Base-by-base conservation (phyloP, 2,797 vertebrate species). In the Margarornis squamiger region DNA sequence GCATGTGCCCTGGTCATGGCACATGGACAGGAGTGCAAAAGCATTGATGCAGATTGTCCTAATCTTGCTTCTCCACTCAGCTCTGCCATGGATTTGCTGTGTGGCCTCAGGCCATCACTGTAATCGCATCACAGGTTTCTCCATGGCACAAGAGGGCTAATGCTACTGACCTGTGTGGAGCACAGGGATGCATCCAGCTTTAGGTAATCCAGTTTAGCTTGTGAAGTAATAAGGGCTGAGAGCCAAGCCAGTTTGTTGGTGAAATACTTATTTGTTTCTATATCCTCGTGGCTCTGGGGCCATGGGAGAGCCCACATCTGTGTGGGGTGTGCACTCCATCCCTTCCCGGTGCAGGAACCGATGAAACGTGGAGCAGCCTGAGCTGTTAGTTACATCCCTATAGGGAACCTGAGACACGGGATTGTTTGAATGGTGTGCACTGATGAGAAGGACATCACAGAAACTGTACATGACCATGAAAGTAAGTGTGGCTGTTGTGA, bases 401-500 rank as follows among this genome's bases (percentile, higher is more conserved):
- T 26, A 15, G 43, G 23, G 36, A 7, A 70, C 14, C 10, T 1
- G 0, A 46, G 45, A 48, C 4, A 0, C 4, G 3, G 26, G 24
- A 52, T 43, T 85, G 29, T 73, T 87, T 82, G 59, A 75, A 23
- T 81, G 46, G 32, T 72, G 34, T 71, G 38, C 27, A 6, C 1
- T 88, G 72, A n/a, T 90, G 66, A 63, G 46, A 59, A 70, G 62
- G 61, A 82, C 70, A 61, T 93, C 43, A 63, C 10, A 21, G 88
- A 75, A 96, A 71, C 17, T 12, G 8, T 74, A 8, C 29, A 12
- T 46, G 49, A 61, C 72, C 2, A 2, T 62, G 89, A 72, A 82
- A 92, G 82, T 83, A 90, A 81, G 57, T 79, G 77, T 81, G 77
- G 43, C 86, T 87, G 29, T 73, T 90, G 80, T 93, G 86, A 93